Evolutionary conservation across 2,888 invertebrate genomes (phyloP), one percentile per base, ranked within the genome.

Genomic region (Latheticus oryzae): DNA sequence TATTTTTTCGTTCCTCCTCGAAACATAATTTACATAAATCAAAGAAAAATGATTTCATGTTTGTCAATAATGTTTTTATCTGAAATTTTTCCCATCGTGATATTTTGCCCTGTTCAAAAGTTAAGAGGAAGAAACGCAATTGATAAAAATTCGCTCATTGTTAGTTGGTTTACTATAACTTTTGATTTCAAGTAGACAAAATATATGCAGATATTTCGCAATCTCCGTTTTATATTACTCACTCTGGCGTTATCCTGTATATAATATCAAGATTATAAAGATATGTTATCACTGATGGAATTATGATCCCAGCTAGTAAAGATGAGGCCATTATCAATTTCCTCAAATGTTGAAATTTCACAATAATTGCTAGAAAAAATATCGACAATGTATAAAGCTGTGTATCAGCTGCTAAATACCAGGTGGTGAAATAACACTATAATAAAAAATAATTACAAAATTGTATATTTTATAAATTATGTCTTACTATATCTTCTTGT

Each of bases 211-310:
- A n/a, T n/a, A n/a, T n/a, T n/a, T n/a, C n/a, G n/a, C n/a, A n/a
- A n/a, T n/a, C n/a, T n/a, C n/a, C n/a, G n/a, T n/a, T n/a, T n/a
- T n/a, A n/a, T n/a, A n/a, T n/a, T 57, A 62, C 65, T 62, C 54
- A 69, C 69, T 68, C 66, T 45, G 69, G 69, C 2, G 58, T 64
- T 3, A 69, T 32, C 21, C 65, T 58, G 33, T 48, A 69, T 15
- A 68, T 64, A 2, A 65, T 38, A 43, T 69, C 67, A 24, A 65
- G 58, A 32, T 66, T 24, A 26, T 67, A 64, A 13, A 56, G 30
- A 50, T 66, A 68, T 2, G 61, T 35, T 9, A 67, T 51, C 2
- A 62, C 8, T 5, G 37, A 37, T 15, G 63, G 66, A 45, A 67
- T 62, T 19, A 62, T 24, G 8, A 68, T 56, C 7, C 62, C 65